Evolutionary conservation across 2,797 vertebrate genomes (phyloP), one percentile per base, ranked within the genome.

Genomic region (Argentina silus): DNA sequence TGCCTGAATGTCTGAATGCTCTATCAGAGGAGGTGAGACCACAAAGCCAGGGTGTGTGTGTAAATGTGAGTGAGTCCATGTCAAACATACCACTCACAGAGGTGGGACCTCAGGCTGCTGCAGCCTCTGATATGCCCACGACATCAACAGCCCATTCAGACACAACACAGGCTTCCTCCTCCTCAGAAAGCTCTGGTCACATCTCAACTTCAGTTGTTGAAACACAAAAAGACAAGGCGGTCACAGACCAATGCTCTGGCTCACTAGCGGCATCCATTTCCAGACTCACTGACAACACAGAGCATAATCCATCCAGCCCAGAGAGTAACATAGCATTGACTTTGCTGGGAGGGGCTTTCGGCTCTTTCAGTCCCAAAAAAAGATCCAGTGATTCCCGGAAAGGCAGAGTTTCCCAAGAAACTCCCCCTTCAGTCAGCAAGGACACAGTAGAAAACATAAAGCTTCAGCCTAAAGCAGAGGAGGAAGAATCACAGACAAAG

Each of bases 311-410:
- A 69, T 14, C 73, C 62, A 76, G 63, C 67, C 27, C 60, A 53
- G 87, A 88, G 70, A 83, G 48, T 67, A 77, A 84, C 51, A 59
- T 57, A 55, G 36, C 83, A 53, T 86, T 94, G 78, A 90, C 83
- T 74, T 86, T 94, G 78, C 81, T 89, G 73, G 87, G 89, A 2
- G 94, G 94, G 6, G 93, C 91, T 1, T 95, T 95, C 87, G 94
- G 94, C 66, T 87, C 85, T n/a, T 93, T 94, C 72, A 91, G 77
- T 51, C 89, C 91, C 21, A 94, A 86, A 90, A 89, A 78, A 76
- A 93, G 87, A 85, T 75, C 81, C 0, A 85, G 66, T 62, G 74
- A 86, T 51, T 69, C 67, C 60, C 90, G 57, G 80, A 53, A 62
- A 69, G 81, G 69, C 3, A 75, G 47, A 77, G 21, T 47, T 50